Percentiles rank a stretch among this genome's conserved stretches.
Conservation (phyloP, 2,113 vertebrate species). For the Glaucidium brasilianum region DNA sequence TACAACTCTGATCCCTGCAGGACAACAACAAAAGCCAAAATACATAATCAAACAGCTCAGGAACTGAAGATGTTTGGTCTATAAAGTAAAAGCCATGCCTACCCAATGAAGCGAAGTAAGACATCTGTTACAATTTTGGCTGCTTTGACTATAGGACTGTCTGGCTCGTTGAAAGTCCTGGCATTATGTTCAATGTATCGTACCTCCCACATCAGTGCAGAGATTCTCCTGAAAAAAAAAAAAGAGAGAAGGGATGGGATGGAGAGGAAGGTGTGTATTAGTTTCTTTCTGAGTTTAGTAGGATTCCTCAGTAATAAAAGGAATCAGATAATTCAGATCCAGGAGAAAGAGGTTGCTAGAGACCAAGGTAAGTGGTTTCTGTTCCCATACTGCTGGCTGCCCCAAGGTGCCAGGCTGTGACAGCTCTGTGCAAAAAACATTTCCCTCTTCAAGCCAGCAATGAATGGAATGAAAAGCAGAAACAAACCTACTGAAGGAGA, state of each 20-base stretch:
- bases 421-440: neutral
- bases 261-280: neutral
- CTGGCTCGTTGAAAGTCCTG: slow-evolving; percentile 95
- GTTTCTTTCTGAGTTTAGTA: neutral
- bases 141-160: slow-evolving; percentile 93
- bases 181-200: slow-evolving; percentile 98
- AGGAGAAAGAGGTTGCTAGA: neutral
- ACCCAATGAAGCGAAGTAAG: slow-evolving; percentile 94
- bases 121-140: slow-evolving; percentile 97
- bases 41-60: neutral
- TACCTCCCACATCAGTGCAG: slow-evolving; percentile 98
- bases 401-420: neutral
- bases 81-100: neutral
- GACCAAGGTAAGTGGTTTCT: neutral
- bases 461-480: neutral
- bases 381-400: neutral
- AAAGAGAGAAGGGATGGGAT: no score
- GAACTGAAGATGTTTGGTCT: neutral
- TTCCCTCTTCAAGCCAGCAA: neutral
- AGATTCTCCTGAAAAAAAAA: slow-evolving; percentile 84
- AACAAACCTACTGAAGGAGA: neutral
- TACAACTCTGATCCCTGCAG: slow-evolving; percentile 92
- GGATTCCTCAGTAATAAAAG: neutral
- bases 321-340: neutral
- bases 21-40: slow-evolving; percentile 20